Conservation (phyloP, 2,797 vertebrate species). For the Calcarius lapponicus region DNA sequence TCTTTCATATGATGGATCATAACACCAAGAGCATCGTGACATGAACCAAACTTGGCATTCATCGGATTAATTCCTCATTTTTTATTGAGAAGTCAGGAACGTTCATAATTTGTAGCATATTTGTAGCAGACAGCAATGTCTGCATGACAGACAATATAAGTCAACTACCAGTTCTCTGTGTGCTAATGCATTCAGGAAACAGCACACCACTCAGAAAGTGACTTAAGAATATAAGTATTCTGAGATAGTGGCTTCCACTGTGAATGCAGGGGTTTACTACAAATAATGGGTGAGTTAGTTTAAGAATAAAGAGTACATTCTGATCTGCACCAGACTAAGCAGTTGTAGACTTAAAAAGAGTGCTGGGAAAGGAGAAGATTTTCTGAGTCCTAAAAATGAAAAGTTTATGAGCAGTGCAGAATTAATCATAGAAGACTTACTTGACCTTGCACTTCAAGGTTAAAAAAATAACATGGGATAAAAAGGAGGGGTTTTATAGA, state of each 20-base stretch:
- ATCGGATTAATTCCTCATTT: slow-evolving; percentile 64
- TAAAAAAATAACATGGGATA: not conserved
- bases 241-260: not conserved
- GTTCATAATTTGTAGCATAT: slow-evolving; percentile 49
- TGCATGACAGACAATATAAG: slow-evolving; percentile 11
- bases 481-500: not conserved
- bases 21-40: slow-evolving; percentile 32
- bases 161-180: not conserved
- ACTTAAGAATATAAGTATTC: not conserved
- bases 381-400: not conserved
- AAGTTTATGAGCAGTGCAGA: not conserved
- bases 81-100: slow-evolving; percentile 49
- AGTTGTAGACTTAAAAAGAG: not conserved
- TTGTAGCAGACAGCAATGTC: slow-evolving; percentile 30
- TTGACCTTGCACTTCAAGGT: not conserved
- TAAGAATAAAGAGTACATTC: not conserved
- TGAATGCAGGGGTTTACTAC: not conserved
- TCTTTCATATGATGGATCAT: slow-evolving; percentile 42
- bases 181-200: not conserved
- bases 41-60: slow-evolving; percentile 52
- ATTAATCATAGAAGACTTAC: not conserved
- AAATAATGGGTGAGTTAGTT: not conserved
- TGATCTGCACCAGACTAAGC: not conserved
- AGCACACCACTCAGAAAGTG: not conserved
- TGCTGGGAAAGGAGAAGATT: not conserved